Percentiles rank a stretch among this genome's conserved stretches.
Evolutionary conservation across 2,888 invertebrate species (phyloP).

Genomic region (Escarpia spicata): DNA sequence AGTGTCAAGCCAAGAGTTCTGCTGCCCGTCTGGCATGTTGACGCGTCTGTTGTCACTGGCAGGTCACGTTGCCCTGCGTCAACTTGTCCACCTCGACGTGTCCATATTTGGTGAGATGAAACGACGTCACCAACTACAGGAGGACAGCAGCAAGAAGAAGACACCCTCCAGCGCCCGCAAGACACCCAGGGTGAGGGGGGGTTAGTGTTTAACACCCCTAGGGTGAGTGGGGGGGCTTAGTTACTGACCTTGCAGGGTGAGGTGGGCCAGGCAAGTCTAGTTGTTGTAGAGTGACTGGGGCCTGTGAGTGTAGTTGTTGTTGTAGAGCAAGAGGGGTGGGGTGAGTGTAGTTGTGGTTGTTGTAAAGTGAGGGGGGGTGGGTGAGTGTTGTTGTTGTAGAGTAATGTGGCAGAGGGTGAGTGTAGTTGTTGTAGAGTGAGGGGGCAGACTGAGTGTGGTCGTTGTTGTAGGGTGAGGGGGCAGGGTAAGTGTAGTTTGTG

Average conservation of each 20-base stretch:
- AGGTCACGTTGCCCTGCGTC: slow-evolving; percentile 81
- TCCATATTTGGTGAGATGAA: slow-evolving; percentile 85
- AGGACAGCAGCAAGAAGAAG: slow-evolving; percentile 52
- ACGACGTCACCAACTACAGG: slow-evolving; percentile 70
- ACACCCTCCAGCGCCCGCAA: slow-evolving; percentile 28
- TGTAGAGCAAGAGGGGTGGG: background rate
- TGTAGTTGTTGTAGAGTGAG: background rate
- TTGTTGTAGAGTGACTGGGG: background rate
- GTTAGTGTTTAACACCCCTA: background rate
- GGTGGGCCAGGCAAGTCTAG: background rate
- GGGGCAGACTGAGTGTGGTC: background rate
- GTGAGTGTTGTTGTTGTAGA: background rate
- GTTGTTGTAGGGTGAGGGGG: background rate
- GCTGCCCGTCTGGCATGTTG: slow-evolving; percentile 48
- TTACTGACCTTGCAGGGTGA: too few relatives aligned
- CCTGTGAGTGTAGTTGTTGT: background rate
- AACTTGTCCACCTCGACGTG: slow-evolving; percentile 84
- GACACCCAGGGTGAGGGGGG: slow-evolving; percentile 27
- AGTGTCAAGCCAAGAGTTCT: background rate
- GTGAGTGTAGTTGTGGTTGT: background rate
- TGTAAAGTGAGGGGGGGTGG: background rate
- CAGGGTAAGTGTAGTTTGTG: background rate
- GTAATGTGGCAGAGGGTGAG: background rate
- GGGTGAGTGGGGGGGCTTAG: too few relatives aligned
- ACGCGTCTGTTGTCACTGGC: slow-evolving; percentile 71